Conservation (phyloP, 2,888 invertebrate species). For the Halictus quadricinctus region DNA sequence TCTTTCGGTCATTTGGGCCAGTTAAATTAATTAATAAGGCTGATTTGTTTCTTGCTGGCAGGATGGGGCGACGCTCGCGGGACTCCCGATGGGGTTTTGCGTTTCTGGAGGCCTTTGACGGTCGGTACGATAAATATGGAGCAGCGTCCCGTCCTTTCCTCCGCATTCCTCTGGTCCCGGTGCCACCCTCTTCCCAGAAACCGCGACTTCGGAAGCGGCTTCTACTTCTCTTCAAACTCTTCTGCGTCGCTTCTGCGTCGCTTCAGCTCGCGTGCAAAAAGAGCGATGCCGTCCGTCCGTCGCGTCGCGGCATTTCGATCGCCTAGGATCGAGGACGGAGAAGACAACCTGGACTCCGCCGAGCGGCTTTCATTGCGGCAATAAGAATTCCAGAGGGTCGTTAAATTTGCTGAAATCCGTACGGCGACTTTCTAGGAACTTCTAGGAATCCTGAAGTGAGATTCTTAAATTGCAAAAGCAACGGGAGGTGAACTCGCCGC, state of each 20-base stretch:
- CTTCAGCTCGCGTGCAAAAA: constrained; percentile 48
- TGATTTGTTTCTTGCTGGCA: constrained; percentile 59
- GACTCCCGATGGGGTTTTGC: constrained; percentile 52
- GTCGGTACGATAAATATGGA: constrained; percentile 65
- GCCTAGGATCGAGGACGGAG: constrained; percentile 54
- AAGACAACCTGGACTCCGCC: constrained; percentile 10
- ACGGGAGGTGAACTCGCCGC: background rate
- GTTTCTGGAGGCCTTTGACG: constrained; percentile 58
- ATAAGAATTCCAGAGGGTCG: constrained; percentile 57
- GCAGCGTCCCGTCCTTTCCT: constrained; percentile 60
- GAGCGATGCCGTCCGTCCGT: constrained; percentile 38
- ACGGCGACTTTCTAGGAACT: constrained; percentile 55
- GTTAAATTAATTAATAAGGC: constrained; percentile 66
- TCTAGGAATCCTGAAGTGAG: constrained; percentile 44
- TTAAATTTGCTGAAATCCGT: constrained; percentile 56
- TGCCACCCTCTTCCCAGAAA: constrained; percentile 71
- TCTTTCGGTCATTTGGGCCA: constrained; percentile 50
- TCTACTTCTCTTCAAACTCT: background rate
- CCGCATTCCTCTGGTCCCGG: constrained; percentile 54
- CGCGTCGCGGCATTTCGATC: constrained; percentile 57
- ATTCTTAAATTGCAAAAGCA: constrained; percentile 15
- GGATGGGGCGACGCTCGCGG: background rate
- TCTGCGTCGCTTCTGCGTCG: background rate
- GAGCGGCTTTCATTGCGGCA: constrained; percentile 54
- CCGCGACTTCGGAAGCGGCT: constrained; percentile 62